Percentiles rank a stretch among this genome's conserved stretches.
Conservation (phyloP, 1,140 invertebrate species). For the Heliconius hermathena region DNA sequence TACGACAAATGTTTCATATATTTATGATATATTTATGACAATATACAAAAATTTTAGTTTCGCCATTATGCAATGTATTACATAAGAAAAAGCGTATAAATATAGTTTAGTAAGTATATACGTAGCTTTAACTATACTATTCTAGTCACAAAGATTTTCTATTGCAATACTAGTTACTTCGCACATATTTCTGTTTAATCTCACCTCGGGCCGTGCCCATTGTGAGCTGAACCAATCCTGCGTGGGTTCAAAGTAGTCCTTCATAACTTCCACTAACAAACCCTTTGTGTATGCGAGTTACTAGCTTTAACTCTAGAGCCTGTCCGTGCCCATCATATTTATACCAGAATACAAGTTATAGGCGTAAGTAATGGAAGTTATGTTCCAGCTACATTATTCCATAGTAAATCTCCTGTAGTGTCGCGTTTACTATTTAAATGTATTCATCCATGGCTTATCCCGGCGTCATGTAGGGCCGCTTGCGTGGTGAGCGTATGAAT, state of each 20-base stretch:
- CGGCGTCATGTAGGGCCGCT: constrained; percentile 73
- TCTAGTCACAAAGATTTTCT: background rate
- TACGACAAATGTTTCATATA: too few species aligned
- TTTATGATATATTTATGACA: too few species aligned
- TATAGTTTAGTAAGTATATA: too few species aligned
- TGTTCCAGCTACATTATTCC: constrained; percentile 72
- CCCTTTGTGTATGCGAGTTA: constrained; percentile 71
- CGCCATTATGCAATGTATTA: too few species aligned
- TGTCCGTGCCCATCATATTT: constrained; percentile 70
- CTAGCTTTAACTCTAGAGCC: constrained; percentile 59
- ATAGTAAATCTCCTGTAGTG: constrained; percentile 72
- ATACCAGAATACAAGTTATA: constrained; percentile 70
- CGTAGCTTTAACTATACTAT: background rate
- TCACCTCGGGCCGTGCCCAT: constrained; percentile 28
- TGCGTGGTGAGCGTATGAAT: constrained; percentile 65
- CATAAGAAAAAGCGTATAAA: too few species aligned
- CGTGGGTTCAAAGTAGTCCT: constrained; percentile 65
- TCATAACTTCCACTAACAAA: constrained; percentile 78
- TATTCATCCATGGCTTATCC: constrained; percentile 76
- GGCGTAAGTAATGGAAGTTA: constrained; percentile 73
- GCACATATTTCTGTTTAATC: constrained; percentile 29
- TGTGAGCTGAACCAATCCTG: constrained; percentile 37
- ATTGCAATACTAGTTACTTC: constrained; percentile 3
- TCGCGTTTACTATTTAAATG: constrained; percentile 79
- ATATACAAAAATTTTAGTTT: too few species aligned